phyloP scores from a whole-genome alignment of 1,140 invertebrate genomes.

The Drosophila arawakana region DNA sequence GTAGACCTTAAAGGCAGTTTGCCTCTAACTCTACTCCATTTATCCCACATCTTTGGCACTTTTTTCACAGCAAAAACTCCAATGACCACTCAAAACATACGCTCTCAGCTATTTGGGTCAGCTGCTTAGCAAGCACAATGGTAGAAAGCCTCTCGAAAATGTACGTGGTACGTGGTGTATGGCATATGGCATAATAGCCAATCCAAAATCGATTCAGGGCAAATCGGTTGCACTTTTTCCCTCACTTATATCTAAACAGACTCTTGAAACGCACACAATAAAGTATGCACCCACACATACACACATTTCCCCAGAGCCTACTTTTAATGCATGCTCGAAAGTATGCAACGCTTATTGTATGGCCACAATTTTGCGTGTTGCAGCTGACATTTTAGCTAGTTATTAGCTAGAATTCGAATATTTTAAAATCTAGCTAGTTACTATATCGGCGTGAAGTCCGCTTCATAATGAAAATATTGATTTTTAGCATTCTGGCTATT shows the following conservation, averaged over 20 bases:
- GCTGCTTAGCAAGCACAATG: slow-evolving; percentile 15
- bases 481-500: no score
- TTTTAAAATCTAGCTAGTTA: no score
- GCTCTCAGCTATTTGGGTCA: slow-evolving; percentile 16
- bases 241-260: slow-evolving; percentile 48
- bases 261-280: slow-evolving; percentile 43
- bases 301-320: slow-evolving; percentile 25
- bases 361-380: slow-evolving; percentile 68
- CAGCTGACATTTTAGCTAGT: no score
- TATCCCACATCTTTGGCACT: no score
- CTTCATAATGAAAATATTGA: no score
- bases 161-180: slow-evolving; percentile 2
- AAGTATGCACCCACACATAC: slow-evolving; percentile 18
- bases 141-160: slow-evolving; percentile 3
- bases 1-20: background rate
- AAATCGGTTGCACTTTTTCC: slow-evolving; percentile 64
- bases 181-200: slow-evolving; percentile 59
- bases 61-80: no score
- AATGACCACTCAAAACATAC: background rate
- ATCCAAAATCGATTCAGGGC: slow-evolving; percentile 76
- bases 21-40: background rate
- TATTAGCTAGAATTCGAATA: no score
- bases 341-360: slow-evolving; percentile 74
- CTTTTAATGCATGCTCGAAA: slow-evolving; percentile 72
- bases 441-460: no score